Conservation (phyloP, 2,113 vertebrate genomes). For the Phoxinus phoxinus region DNA sequence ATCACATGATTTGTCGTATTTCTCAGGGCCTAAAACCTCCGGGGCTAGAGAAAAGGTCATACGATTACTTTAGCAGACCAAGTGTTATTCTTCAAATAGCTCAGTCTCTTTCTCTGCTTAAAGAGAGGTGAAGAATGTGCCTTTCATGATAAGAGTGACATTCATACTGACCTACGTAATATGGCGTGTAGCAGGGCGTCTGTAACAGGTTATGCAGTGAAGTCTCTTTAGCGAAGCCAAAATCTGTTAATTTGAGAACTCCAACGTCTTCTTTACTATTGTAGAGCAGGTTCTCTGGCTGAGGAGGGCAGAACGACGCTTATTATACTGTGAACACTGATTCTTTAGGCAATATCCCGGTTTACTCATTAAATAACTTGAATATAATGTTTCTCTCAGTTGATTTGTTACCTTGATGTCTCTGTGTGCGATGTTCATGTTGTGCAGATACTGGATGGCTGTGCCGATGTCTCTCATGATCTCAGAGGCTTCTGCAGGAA, state of each 20-base stretch:
- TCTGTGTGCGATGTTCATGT: slow-evolving; percentile 91
- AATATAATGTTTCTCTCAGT: not conserved
- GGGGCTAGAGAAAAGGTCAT: slow-evolving; percentile 79
- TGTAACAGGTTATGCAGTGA: slow-evolving; percentile 89
- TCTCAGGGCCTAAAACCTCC: slow-evolving; percentile 97
- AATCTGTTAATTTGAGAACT: slow-evolving; percentile 95
- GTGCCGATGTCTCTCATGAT: slow-evolving; percentile 96
- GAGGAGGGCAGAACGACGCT: slow-evolving; percentile 10
- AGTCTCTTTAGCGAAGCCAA: slow-evolving; percentile 98
- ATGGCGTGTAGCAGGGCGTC: slow-evolving; percentile 97
- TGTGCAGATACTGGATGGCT: slow-evolving; percentile 92
- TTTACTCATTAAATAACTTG: not conserved
- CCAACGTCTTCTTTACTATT: slow-evolving; percentile 82
- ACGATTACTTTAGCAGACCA: not conserved
- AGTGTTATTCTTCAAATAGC: not conserved
- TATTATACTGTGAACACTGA: not conserved
- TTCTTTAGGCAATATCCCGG: not conserved
- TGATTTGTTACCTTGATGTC: slow-evolving; percentile 89
- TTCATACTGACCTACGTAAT: slow-evolving; percentile 91
- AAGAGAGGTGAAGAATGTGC: not conserved
- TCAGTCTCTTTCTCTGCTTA: not conserved
- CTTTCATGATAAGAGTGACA: not conserved
- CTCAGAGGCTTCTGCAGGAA: slow-evolving; percentile 86
- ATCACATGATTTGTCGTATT: slow-evolving; percentile 98
- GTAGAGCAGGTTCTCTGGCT: slow-evolving; percentile 98